Percentiles rank a stretch among this genome's conserved stretches.
These are phyloP conservation scores for Rhinoderma darwinii DNA, from an alignment of 2,113 vertebrate species.

Conservation along the genomic window DNA sequence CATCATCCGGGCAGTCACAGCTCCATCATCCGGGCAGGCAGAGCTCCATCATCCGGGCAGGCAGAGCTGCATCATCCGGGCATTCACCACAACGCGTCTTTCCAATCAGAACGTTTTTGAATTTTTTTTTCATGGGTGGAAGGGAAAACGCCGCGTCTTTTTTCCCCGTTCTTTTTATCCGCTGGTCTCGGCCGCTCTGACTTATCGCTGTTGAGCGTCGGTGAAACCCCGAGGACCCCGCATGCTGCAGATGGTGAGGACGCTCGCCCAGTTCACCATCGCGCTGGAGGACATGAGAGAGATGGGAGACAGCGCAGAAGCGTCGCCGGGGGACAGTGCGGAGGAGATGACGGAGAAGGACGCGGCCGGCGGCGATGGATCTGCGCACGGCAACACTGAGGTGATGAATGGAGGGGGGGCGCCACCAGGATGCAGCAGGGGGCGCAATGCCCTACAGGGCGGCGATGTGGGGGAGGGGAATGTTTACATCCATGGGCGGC, in stretches of 20 bases:
- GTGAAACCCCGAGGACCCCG: conserved; percentile 69
- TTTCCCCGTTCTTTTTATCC: not conserved
- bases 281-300: conserved; percentile 97
- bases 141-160: no score
- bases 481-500: no score
- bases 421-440: not conserved
- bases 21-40: no score
- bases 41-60: conserved; percentile 10
- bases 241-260: conserved; percentile 98
- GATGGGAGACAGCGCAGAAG: conserved; percentile 78
- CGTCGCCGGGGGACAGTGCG: conserved; percentile 65
- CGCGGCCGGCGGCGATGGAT: conserved; percentile 65
- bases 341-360: conserved; percentile 67
- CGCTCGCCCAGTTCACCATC: conserved; percentile 96
- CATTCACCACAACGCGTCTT: not conserved
- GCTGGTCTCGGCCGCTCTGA: not conserved
- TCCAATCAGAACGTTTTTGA: not conserved
- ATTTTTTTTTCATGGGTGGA: not conserved
- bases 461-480: not conserved
- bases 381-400: conserved; percentile 70
- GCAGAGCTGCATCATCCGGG: conserved; percentile 16
- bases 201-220: conserved; percentile 57
- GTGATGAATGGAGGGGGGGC: conserved; percentile 64
- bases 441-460: no score
- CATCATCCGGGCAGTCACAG: no score